Evolutionary conservation across 2,113 vertebrate genomes (phyloP), one percentile per base, ranked within the genome.

Genomic region (Actenoides hombroni): DNA sequence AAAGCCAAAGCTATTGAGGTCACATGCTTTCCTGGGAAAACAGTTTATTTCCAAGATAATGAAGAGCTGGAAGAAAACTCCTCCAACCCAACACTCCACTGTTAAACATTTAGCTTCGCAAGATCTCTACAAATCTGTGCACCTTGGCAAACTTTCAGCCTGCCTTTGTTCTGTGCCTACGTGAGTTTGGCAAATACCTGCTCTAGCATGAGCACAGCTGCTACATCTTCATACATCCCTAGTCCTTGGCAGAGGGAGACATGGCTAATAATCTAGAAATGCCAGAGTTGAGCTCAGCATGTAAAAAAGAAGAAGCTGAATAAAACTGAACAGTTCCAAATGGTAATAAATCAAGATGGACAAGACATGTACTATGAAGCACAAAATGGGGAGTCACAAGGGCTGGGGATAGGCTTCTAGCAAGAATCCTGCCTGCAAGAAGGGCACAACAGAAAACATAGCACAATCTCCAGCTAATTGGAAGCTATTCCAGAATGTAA

Each of bases 401-500:
- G 35, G 46, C 7, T 85, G n/a, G 24, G 6, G 15, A 83, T 11
- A 24, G 33, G 40, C 18, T 91, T 37, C 18, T 33, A 85, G 33
- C 51, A 92, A 70, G 37, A 94, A 73, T 35, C n/a, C 49, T 76
- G 67, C 91, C 94, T 69, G 73, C 46, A 84, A 54, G 63, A 73
- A 17, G 9, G 49, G 68, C 39, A 68, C 26, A 26, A 92, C 68
- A 96, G 83, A 93, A 95, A 83, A 68, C 9, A 10, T 64, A 92
- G 60, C 24, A 35, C 35, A 61, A 39, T 61, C 28, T 63, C 60
- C 25, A 39, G 35, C 10, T 63, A 97, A 97, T 44, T 95, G 92
- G 68, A 95, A 96, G 82, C 84, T 83, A 94, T 95, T 97, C 95
- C 93, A 95, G 83, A 95, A 94, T 87, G 71, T 94, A 96, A 97